Percentiles rank a stretch among this genome's conserved stretches.
phyloP scores from a whole-genome alignment of 2,113 vertebrate genomes.

The Rhinoptilus africanus region DNA sequence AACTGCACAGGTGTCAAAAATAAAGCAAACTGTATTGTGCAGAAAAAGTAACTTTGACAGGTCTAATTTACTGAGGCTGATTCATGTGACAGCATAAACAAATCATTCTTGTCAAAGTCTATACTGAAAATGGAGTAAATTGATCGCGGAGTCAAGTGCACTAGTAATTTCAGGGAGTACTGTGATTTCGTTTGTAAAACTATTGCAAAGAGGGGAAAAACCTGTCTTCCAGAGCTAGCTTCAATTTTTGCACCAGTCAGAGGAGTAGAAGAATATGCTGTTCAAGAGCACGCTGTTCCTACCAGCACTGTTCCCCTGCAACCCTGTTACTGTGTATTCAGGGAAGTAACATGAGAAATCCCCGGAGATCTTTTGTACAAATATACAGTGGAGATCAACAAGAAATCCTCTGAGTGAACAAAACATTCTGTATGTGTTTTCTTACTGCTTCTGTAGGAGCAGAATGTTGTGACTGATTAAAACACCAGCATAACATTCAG shows the following conservation, averaged over 20 bases:
- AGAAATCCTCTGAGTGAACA: constrained; percentile 52
- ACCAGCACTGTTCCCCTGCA: constrained; percentile 15
- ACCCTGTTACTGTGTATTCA: constrained; percentile 38
- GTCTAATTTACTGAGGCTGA: constrained; percentile 69
- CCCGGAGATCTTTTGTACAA: constrained; percentile 34
- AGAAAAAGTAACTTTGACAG: constrained; percentile 69
- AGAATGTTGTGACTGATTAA: constrained; percentile 1
- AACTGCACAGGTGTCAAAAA: constrained; percentile 62
- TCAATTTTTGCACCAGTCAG: not conserved
- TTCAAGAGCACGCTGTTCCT: not conserved
- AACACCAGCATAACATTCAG: not conserved
- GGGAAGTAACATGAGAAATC: constrained; percentile 62
- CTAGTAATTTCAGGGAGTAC: constrained; percentile 61
- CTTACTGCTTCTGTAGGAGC: constrained; percentile 43
- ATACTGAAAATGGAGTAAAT: constrained; percentile 70
- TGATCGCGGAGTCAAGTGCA: constrained; percentile 54
- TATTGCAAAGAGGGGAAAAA: constrained; percentile 14
- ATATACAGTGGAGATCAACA: constrained; percentile 65
- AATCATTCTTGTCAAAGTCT: constrained; percentile 72
- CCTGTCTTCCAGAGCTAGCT: not conserved
- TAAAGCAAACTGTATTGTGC: constrained; percentile 49
- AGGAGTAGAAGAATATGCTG: not conserved
- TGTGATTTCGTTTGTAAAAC: constrained; percentile 67
- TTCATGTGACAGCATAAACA: constrained; percentile 68
- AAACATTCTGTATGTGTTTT: constrained; percentile 51